Percentiles rank a stretch among this genome's conserved stretches.
Conservation (phyloP, 2,888 invertebrate species). For the Rhingia rostrata region DNA sequence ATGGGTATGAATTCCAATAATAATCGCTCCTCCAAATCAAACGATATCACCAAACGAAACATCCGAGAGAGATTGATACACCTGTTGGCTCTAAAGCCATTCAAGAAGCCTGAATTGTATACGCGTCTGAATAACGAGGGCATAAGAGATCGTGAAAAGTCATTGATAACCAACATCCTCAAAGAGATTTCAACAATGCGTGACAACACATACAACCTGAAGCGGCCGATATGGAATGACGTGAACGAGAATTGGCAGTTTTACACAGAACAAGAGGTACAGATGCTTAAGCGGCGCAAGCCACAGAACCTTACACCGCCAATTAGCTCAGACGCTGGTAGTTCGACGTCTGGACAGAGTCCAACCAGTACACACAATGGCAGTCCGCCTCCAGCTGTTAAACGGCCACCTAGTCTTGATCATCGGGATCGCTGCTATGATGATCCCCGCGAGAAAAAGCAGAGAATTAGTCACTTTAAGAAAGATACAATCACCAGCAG, state of each 20-base stretch:
- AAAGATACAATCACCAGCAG: slow-evolving; percentile 82
- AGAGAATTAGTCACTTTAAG: slow-evolving; percentile 93
- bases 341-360: slow-evolving; percentile 91
- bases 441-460: slow-evolving; percentile 88
- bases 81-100: slow-evolving; percentile 94
- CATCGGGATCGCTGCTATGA: slow-evolving; percentile 84
- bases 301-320: slow-evolving; percentile 96
- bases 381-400: slow-evolving; percentile 87
- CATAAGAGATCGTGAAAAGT: slow-evolving; percentile 91
- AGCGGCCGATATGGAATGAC: slow-evolving; percentile 95
- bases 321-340: slow-evolving; percentile 91
- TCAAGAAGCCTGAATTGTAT: slow-evolving; percentile 95
- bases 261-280: slow-evolving; percentile 94
- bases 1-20: slow-evolving; percentile 51
- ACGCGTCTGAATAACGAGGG: slow-evolving; percentile 93
- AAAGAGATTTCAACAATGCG: slow-evolving; percentile 91
- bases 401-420: slow-evolving; percentile 83
- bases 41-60: slow-evolving; percentile 83
- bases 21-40: slow-evolving; percentile 76
- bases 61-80: slow-evolving; percentile 96
- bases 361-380: slow-evolving; percentile 89
- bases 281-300: slow-evolving; percentile 94
- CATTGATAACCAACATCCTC: slow-evolving; percentile 89
- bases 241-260: slow-evolving; percentile 97
- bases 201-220: slow-evolving; percentile 95